Base-by-base conservation (phyloP, 2,797 vertebrate species). In the Scarus forsteni region DNA sequence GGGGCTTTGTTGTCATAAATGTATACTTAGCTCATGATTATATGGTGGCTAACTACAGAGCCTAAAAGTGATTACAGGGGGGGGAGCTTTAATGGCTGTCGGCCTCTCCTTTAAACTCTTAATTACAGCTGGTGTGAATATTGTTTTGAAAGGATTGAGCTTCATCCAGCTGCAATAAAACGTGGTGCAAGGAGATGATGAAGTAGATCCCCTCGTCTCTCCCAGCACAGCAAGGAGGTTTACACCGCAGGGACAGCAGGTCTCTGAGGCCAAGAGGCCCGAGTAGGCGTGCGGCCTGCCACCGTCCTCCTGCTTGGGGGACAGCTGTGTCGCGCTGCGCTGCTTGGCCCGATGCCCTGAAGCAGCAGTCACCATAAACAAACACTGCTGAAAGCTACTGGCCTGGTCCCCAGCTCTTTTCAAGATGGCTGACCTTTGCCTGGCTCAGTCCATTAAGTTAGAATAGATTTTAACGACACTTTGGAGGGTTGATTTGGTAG, bases 311-410 rank as follows among this genome's bases (percentile, higher is more conserved):
- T 65, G 84, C 85, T 80, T 69, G 52, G 67, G 85, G 89, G 85
- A 93, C 90, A 82, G 83, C 82, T 82, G 79, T 86, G 83, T 77
- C 67, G 12, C 55, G 60, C 84, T 61, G 84, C 54, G 45, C 74
- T 12, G 58, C 71, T 86, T 94, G 89, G 92, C 92, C 77, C 66
- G 0, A n/a, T 70, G 88, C 88, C 85, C 73, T 3, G 19, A 87
- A 73, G 85, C 83, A 68, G 75, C 90, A 91, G 89, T 81, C 80
- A 86, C 89, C 86, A 83, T 92, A 93, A 93, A 93, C 92, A 93
- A 91, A 92, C 85, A 89, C 73, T 16, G 79, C 84, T 88, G 86
- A 91, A 83, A 91, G 85, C 84, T 63, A 61, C 89, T 91, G 90
- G 90, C 86, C 68, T 49, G 0, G 62, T 80, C 79, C 88, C 75